phyloP scores from a whole-genome alignment of 2,113 vertebrate genomes.

The Aythya baeri region DNA sequence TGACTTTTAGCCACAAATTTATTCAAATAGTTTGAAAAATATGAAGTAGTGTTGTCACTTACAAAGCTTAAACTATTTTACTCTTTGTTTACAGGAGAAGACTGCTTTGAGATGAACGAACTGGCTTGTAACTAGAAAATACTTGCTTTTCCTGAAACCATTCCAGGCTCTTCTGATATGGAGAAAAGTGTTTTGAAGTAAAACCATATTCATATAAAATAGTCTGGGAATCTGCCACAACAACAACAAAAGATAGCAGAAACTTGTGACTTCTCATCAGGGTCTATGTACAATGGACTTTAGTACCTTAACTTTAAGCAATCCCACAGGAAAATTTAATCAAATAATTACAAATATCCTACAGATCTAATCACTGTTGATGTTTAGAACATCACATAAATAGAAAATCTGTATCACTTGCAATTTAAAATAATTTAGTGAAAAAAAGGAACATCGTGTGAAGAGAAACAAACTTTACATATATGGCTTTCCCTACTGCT shows the following conservation, averaged over 20 bases:
- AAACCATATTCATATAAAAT: neutral
- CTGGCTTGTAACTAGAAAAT: neutral
- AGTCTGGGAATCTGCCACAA: neutral
- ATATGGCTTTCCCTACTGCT: neutral
- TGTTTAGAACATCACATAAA: neutral
- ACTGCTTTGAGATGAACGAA: neutral
- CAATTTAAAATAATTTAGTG: neutral
- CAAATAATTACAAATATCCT: neutral
- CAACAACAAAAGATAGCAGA: neutral
- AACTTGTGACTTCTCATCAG: neutral
- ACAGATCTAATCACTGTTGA: neutral
- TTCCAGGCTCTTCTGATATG: neutral
- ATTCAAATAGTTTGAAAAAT: conserved; percentile 32
- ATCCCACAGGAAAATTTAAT: neutral
- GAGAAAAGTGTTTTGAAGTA: neutral
- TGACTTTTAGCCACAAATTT: conserved; percentile 26
- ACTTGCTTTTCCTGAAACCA: neutral
- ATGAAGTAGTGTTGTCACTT: neutral
- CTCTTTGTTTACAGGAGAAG: neutral
- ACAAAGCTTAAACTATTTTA: neutral
- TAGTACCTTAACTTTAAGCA: neutral
- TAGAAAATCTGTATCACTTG: neutral
- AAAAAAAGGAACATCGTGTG: neutral
- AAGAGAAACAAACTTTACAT: neutral
- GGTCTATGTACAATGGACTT: neutral